These are phyloP conservation scores for Myopa tessellatipennis DNA, from an alignment of 2,888 invertebrate species.

Conservation along the genomic window DNA sequence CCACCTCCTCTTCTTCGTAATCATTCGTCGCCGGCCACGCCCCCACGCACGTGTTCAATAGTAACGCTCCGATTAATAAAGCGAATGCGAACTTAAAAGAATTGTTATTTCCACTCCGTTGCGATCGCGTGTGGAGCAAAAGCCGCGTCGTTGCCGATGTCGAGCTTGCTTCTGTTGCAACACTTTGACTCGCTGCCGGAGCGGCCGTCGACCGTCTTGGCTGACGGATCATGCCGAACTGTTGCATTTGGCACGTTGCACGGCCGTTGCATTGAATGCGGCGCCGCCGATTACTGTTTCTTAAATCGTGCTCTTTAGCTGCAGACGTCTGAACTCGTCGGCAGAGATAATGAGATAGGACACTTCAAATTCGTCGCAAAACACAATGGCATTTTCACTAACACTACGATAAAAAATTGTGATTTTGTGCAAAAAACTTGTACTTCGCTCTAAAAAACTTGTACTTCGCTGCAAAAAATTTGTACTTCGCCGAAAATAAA, in stretches of 20 bases:
- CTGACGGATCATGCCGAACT: constrained; percentile 65
- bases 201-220: constrained; percentile 59
- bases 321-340: constrained; percentile 28
- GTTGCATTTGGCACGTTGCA: constrained; percentile 45
- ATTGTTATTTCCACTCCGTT: constrained; percentile 28
- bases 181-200: constrained; percentile 29
- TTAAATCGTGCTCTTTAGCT: neutral
- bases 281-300: constrained; percentile 31
- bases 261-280: constrained; percentile 42
- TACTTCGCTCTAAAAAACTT: too few relatives aligned
- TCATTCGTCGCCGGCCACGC: constrained; percentile 33
- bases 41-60: constrained; percentile 11
- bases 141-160: neutral
- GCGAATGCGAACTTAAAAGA: constrained; percentile 6
- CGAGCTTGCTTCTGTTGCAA: constrained; percentile 37
- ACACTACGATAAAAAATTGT: too few relatives aligned
- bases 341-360: constrained; percentile 12
- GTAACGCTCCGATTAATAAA: neutral
- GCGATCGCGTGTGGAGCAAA: neutral
- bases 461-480: too few relatives aligned
- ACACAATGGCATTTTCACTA: too few relatives aligned
- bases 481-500: too few relatives aligned
- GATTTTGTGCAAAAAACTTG: too few relatives aligned
- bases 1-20: constrained; percentile 42
- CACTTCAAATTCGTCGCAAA: too few relatives aligned